A percentile compares a stretch with the other conserved stretches of the same genome.
These are phyloP conservation scores for Zootermopsis nevadensis DNA, from an alignment of 2,888 invertebrate species.

Conservation along the genomic window DNA sequence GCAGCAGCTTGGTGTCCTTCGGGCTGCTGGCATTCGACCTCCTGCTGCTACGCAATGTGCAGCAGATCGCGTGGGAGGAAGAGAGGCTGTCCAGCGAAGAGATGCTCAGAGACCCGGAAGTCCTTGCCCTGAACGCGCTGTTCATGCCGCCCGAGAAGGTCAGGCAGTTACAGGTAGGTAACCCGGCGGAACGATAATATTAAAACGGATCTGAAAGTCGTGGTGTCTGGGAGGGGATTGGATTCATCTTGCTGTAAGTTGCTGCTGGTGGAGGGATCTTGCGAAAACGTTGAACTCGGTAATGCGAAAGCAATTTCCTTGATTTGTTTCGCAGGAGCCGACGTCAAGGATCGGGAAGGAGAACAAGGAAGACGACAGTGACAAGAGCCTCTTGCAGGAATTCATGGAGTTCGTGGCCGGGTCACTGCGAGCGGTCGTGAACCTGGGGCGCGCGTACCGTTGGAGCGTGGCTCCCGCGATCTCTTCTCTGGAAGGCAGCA, in stretches of 20 bases:
- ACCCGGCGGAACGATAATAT: no score
- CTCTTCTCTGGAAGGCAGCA: constrained; percentile 56
- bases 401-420: constrained; percentile 68
- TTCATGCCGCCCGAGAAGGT: constrained; percentile 66
- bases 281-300: no score
- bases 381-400: constrained; percentile 65
- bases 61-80: constrained; percentile 69
- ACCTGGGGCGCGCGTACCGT: constrained; percentile 69
- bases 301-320: no score
- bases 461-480: constrained; percentile 63
- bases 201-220: no score
- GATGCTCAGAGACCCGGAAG: constrained; percentile 68
- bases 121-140: constrained; percentile 69
- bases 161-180: constrained; percentile 40
- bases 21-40: constrained; percentile 70
- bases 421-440: constrained; percentile 68
- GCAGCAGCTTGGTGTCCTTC: constrained; percentile 67
- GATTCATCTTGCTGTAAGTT: no score
- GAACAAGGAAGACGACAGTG: constrained; percentile 53
- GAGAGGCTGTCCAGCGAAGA: constrained; percentile 65
- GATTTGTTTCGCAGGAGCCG: constrained; percentile 30
- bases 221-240: no score
- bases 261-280: no score
- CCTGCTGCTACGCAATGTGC: constrained; percentile 69
- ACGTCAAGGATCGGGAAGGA: constrained; percentile 5